phyloP scores from a whole-genome alignment of 2,797 vertebrate genomes.

The Myotis pilosus region DNA sequence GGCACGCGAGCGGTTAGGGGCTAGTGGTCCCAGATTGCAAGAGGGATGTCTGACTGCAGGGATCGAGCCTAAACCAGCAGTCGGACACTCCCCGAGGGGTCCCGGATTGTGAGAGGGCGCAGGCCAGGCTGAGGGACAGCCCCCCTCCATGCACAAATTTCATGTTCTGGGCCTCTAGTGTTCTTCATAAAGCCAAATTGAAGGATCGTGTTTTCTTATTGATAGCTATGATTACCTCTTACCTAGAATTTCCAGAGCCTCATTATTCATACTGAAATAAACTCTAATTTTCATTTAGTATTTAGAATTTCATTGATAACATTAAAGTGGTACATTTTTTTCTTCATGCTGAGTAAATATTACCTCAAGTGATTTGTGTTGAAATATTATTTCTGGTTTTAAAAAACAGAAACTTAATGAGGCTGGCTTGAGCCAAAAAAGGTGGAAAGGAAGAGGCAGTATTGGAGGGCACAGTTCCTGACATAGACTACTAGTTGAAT shows the following conservation, averaged over 20 bases:
- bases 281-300: constrained; percentile 21
- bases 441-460: background rate
- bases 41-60: too few species aligned
- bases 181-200: constrained; percentile 13
- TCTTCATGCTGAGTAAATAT: background rate
- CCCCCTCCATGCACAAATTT: too few species aligned
- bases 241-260: constrained; percentile 4
- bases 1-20: too few species aligned
- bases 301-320: constrained; percentile 31
- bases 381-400: constrained; percentile 22
- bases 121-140: too few species aligned
- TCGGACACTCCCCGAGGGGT: too few species aligned
- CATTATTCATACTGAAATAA: background rate
- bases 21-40: too few species aligned
- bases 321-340: background rate
- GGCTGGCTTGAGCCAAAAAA: background rate
- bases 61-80: too few species aligned
- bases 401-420: constrained; percentile 20
- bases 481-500: background rate
- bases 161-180: too few species aligned
- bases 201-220: constrained; percentile 13
- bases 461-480: background rate
- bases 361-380: background rate
- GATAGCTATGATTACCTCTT: background rate
- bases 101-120: too few species aligned